Evolutionary conservation across 2,888 invertebrate genomes (phyloP).

Genomic region (Meloe dianella): DNA sequence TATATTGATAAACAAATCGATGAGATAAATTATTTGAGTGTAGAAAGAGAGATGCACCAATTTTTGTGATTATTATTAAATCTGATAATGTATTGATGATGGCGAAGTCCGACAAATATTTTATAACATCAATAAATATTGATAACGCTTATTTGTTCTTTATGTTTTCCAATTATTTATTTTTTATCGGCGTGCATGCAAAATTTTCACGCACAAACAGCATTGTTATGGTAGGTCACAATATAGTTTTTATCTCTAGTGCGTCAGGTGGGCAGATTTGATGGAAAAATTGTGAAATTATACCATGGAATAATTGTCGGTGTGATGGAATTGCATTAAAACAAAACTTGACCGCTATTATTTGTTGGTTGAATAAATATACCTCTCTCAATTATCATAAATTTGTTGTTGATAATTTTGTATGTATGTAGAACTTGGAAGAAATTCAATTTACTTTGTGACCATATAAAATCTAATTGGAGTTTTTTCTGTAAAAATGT

Average conservation of each 20-base stretch:
- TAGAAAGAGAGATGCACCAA: neutral
- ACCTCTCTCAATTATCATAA: neutral
- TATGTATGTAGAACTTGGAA: neutral
- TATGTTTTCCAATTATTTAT: neutral
- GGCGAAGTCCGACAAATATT: slow-evolving; percentile 7
- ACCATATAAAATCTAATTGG: neutral
- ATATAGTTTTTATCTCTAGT: neutral
- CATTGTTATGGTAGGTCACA: neutral
- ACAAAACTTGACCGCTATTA: neutral
- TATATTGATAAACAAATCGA: neutral
- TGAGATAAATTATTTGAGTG: neutral
- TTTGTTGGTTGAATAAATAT: no score
- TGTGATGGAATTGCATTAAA: no score
- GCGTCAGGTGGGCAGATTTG: no score
- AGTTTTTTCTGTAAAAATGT: no score
- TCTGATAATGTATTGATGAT: neutral
- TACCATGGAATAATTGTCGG: no score
- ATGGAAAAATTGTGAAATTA: no score
- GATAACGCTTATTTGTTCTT: slow-evolving; percentile 9
- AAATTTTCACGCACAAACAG: slow-evolving; percentile 3
- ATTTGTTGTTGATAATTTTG: neutral
- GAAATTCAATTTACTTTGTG: neutral
- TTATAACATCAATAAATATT: slow-evolving; percentile 13
- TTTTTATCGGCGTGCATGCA: neutral
- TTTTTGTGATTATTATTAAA: neutral